Conservation (phyloP, 2,888 invertebrate genomes). For the Lasioglossum marginatum region DNA sequence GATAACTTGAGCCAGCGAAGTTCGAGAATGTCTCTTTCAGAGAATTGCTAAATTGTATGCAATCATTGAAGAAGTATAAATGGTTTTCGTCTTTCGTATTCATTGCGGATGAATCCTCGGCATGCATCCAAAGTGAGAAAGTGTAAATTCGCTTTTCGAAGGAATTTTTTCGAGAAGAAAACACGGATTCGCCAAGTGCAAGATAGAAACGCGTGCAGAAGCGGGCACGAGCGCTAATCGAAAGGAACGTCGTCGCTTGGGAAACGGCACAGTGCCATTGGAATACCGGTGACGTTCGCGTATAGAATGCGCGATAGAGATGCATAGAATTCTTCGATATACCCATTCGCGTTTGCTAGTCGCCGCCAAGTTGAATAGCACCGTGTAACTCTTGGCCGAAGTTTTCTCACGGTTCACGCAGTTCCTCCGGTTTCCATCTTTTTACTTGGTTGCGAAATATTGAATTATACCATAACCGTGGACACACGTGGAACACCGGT, state of each 20-base stretch:
- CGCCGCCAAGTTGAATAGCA: not conserved
- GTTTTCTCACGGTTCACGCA: slow-evolving; percentile 48
- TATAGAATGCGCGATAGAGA: slow-evolving; percentile 47
- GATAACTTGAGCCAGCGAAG: too few species aligned
- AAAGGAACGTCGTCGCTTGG: slow-evolving; percentile 23
- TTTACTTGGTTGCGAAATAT: slow-evolving; percentile 44
- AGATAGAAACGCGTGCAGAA: not conserved
- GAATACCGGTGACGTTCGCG: slow-evolving; percentile 54
- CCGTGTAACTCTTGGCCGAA: not conserved
- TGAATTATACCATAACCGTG: slow-evolving; percentile 15
- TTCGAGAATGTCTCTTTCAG: too few species aligned
- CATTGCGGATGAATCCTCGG: not conserved
- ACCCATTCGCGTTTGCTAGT: slow-evolving; percentile 10
- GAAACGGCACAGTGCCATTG: slow-evolving; percentile 51
- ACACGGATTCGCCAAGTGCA: not conserved
- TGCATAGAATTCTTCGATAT: slow-evolving; percentile 48
- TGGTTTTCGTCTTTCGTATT: not conserved
- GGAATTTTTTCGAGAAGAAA: not conserved
- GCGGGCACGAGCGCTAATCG: not conserved
- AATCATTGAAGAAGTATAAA: not conserved
- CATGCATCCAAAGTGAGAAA: not conserved
- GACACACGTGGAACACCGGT: not conserved
- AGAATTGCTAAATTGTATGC: not conserved
- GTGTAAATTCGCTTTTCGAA: not conserved
- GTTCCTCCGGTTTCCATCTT: slow-evolving; percentile 25